Base-by-base conservation (phyloP, 2,797 vertebrate species). In the Hydrocynus forskahlii region DNA sequence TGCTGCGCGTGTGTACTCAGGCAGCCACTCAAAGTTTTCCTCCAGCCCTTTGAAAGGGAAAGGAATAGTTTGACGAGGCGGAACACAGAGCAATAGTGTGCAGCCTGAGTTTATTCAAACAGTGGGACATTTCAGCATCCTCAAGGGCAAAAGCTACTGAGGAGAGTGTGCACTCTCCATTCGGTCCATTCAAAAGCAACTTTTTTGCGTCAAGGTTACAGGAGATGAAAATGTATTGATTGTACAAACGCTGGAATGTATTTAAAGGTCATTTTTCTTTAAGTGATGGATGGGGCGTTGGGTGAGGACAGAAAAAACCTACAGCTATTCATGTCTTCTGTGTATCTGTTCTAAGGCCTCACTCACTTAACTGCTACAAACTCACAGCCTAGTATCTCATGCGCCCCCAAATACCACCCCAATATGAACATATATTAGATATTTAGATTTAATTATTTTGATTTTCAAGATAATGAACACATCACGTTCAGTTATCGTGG, bases 11-110 rank as follows among this genome's bases (percentile, higher is more conserved):
- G 29, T 16, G 76, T 70, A 66, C 66, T 80, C 78, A 29, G 76
- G 79, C 29, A 60, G 52, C 38, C 43, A 35, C 77, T 85, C 82
- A 81, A 85, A 72, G 81, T 84, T 82, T 83, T 84, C 54, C 38
- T 62, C 40, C n/a, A 17, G 50, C 69, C 64, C 50, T 54, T 4
- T 71, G 64, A 83, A 78, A 84, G 74, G 52, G 10, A 66, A 72
- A 68, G 83, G 40, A 78, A 84, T 82, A 70, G 48, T 66, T 76
- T 83, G 63, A 50, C n/a, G 57, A 79, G 68, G 14, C 55, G 23
- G 52, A 67, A 60, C 80, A 77, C 70, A 83, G 68, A 69, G 35
- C 71, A 75, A 54, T 59, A 83, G 70, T 69, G 69, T 78, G 50
- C 68, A 67, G 74, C 38, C 16, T 43, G 14, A 38, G 23, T 77